Conservation (phyloP, 2,888 invertebrate species). For the Rotaria magnacalcarata region DNA sequence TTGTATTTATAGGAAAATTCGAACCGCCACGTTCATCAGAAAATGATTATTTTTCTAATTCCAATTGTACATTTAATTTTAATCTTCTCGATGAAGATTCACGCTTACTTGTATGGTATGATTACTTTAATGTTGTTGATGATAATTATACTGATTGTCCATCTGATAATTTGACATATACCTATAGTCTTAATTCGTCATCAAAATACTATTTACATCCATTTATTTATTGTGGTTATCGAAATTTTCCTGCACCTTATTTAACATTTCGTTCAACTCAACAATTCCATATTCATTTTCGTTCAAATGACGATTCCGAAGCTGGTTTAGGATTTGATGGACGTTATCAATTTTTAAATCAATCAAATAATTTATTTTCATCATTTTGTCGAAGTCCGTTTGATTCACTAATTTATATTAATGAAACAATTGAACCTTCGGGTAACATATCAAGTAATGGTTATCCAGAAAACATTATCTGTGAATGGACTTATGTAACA, state of each 20-base stretch:
- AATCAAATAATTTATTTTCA: background rate
- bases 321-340: conserved; percentile 29
- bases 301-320: background rate
- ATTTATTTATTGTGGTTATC: conserved; percentile 1
- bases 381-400: background rate
- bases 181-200: background rate
- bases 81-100: background rate
- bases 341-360: conserved; percentile 18
- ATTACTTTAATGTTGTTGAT: conserved; percentile 34
- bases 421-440: background rate
- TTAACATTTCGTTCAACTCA: background rate
- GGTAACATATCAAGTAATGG: conserved; percentile 5
- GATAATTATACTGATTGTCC: background rate
- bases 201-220: background rate
- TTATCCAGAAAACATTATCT: conserved; percentile 19
- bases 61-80: conserved; percentile 36
- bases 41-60: conserved; percentile 14
- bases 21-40: conserved; percentile 14
- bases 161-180: conserved; percentile 29
- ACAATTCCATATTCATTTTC: background rate
- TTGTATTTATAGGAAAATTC: background rate
- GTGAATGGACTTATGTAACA: conserved; percentile 30
- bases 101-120: conserved; percentile 4
- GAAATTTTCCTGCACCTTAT: conserved; percentile 32
- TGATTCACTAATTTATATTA: background rate